Evolutionary conservation across 2,113 vertebrate genomes (phyloP), one percentile per base, ranked within the genome.

Genomic region (Notarius lentiginosus): DNA sequence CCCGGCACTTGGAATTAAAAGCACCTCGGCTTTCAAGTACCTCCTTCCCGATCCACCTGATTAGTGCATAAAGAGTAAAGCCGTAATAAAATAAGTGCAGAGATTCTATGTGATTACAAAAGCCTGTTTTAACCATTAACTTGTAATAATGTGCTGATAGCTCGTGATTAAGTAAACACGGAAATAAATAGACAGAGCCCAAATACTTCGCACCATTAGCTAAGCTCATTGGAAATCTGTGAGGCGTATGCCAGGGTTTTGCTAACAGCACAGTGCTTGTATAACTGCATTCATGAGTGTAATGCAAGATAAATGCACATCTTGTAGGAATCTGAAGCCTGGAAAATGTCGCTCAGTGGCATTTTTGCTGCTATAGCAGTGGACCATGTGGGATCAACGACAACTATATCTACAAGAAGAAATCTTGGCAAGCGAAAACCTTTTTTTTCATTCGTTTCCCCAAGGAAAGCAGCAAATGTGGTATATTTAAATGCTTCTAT

Each of bases 151-250:
- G 27, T 79, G 85, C 79, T 90, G 89, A 90, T 88, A 79, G 89
- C 86, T 86, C 14, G 80, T 87, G 84, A 90, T 90, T 90, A 90
- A 88, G 86, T 90, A 84, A 90, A 88, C 84, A 87, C 51, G 73
- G 82, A 86, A 86, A 88, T 72, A 90, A 88, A 90, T 79, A 88
- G 84, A 87, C 55, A 22, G 73, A 53, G 84, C 66, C 49, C 76
- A 60, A 84, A 65, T 55, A 70, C 63, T 86, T 90, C 87, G 80
- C 80, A 27, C 75, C 87, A 90, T 90, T 90, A 90, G 81, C 63
- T 86, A 84, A 90, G 72, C 87, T 90, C 87, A 90, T 90, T 88
- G 87, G 81, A 79, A 90, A 84, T 84, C 84, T 84, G 87, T 84
- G 89, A 88, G 87, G 30, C 89, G 60, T 90, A 47, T 30, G 20